Percentiles rank a stretch among this genome's conserved stretches.
Conservation (phyloP, 2,113 vertebrate genomes). For the Riparia riparia region DNA sequence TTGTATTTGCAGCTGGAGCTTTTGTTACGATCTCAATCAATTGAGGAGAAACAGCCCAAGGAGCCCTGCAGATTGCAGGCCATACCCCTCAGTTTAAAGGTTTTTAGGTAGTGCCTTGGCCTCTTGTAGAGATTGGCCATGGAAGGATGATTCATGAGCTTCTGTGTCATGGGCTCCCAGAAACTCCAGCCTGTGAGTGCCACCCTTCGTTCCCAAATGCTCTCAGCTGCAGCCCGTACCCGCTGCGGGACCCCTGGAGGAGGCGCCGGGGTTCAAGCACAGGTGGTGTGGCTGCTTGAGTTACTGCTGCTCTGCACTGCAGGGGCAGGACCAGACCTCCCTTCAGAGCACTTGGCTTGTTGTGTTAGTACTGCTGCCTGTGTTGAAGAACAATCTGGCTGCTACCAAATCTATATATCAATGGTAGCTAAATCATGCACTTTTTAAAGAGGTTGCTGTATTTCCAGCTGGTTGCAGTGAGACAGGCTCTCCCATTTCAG, state of each 20-base stretch:
- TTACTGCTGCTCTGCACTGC: neutral
- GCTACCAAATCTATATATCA: neutral
- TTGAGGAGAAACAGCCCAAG: neutral
- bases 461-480: neutral
- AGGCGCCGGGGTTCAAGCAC: neutral
- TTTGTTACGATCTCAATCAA: neutral
- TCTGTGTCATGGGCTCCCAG: neutral
- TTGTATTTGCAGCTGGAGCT: neutral
- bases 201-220: neutral
- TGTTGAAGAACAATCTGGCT: neutral
- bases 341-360: neutral
- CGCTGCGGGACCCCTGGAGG: accelerated
- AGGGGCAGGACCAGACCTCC: neutral
- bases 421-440: neutral
- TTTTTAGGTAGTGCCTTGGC: neutral
- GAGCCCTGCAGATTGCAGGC: neutral
- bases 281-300: neutral
- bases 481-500: neutral
- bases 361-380: neutral
- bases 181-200: neutral
- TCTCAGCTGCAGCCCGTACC: neutral
- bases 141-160: neutral
- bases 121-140: neutral
- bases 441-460: neutral
- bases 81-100: neutral